Evolutionary conservation across 2,888 invertebrate species (phyloP).

Genomic region (Amiota mariae): DNA sequence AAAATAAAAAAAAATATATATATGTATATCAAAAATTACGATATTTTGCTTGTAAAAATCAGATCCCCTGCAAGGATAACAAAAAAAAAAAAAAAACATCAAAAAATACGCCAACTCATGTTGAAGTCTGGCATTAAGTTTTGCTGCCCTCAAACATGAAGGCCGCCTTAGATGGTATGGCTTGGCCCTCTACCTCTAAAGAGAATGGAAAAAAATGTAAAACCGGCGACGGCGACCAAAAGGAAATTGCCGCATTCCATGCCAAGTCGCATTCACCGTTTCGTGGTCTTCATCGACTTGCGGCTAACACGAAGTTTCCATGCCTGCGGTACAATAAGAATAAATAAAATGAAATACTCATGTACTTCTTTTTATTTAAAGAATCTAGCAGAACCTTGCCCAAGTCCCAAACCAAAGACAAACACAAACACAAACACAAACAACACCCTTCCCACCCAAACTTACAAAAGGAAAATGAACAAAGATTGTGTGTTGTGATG

Average conservation of each 20-base stretch:
- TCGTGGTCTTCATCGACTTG: conserved; percentile 49
- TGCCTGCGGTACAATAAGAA: conserved; percentile 32
- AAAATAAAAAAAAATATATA: background rate
- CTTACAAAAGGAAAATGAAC: conserved; percentile 1
- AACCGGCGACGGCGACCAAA: conserved; percentile 50
- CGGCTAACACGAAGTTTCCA: conserved; percentile 48
- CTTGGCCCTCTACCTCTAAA: too few relatives aligned
- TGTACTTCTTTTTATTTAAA: background rate
- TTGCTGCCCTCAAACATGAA: conserved; percentile 3
- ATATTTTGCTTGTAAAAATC: conserved; percentile 39
- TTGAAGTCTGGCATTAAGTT: conserved; percentile 38
- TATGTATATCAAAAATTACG: background rate
- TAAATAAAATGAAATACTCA: conserved; percentile 47
- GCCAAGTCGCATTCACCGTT: conserved; percentile 27
- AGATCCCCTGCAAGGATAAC: conserved; percentile 44
- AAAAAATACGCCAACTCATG: conserved; percentile 54
- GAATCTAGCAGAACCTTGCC: background rate
- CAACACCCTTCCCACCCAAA: too few relatives aligned
- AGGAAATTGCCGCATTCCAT: conserved; percentile 61
- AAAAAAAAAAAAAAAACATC: conserved; percentile 40
- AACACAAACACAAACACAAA: too few relatives aligned
- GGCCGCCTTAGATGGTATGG: conserved; percentile 1
- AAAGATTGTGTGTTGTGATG: background rate
- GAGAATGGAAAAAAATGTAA: conserved; percentile 25
- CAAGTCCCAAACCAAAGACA: background rate